Percentiles rank a stretch among this genome's conserved stretches.
These are phyloP conservation scores for Catharus bicknelli DNA, from an alignment of 2,113 vertebrate genomes.

Conservation along the genomic window DNA sequence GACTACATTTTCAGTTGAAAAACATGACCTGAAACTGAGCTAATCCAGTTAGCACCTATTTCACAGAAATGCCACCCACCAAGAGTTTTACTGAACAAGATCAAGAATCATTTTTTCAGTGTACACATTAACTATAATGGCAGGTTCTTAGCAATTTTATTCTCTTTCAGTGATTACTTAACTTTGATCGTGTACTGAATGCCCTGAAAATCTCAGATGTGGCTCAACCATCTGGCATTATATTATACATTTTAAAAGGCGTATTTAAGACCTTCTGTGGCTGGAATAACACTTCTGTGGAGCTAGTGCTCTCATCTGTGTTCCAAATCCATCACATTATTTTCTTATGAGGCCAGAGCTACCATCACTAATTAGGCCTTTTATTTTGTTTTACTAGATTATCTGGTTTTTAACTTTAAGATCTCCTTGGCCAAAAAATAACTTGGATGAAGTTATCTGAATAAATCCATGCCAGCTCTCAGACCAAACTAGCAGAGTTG, in stretches of 20 bases:
- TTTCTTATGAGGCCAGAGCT: conserved; percentile 50
- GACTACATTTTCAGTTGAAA: not conserved
- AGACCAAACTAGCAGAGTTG: not conserved
- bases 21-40: not conserved
- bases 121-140: not conserved
- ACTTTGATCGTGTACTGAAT: conserved; percentile 1
- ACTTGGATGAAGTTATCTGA: conserved; percentile 17
- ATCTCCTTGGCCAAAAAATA: conserved; percentile 12
- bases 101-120: conserved; percentile 11
- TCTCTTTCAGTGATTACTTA: not conserved
- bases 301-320: conserved; percentile 48
- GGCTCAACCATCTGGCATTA: conserved; percentile 43
- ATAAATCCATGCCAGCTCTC: not conserved
- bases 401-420: conserved; percentile 59
- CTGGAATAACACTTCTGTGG: conserved; percentile 59
- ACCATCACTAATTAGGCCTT: conserved; percentile 56
- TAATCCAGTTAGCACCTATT: conserved; percentile 48
- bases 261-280: conserved; percentile 50
- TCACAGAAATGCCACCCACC: conserved; percentile 45
- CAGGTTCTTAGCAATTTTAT: conserved; percentile 22
- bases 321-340: conserved; percentile 51
- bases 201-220: conserved; percentile 45
- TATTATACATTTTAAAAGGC: conserved; percentile 45
- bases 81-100: conserved; percentile 17
- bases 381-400: conserved; percentile 66